phyloP scores from a whole-genome alignment of 2,113 vertebrate genomes.

The Lonchura striata region DNA sequence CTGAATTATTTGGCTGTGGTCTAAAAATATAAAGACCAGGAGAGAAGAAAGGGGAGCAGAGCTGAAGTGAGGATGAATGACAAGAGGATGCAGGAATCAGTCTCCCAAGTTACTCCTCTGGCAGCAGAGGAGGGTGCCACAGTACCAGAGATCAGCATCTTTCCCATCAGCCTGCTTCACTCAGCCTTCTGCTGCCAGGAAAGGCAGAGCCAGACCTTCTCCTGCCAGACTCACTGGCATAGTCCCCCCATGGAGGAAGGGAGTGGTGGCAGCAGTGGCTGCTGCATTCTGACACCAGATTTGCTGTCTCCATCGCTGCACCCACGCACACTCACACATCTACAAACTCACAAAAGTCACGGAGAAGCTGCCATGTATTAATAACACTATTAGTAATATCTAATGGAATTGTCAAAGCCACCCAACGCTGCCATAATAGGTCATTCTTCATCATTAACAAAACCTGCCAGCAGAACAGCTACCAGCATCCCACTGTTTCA shows the following conservation, averaged over 20 bases:
- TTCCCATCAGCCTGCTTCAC: neutral
- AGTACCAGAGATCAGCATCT: neutral
- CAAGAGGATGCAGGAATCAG: neutral
- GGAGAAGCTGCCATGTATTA: slow-evolving; percentile 42
- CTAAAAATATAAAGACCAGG: neutral
- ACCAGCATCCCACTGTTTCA: neutral
- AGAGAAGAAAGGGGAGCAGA: neutral
- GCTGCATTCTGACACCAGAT: neutral
- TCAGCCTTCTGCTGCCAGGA: neutral
- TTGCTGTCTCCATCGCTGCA: neutral
- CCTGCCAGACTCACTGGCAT: neutral
- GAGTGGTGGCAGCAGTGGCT: neutral
- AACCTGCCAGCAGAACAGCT: slow-evolving; percentile 22
- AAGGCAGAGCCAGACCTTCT: neutral
- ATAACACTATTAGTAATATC: slow-evolving; percentile 55
- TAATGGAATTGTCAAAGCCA: slow-evolving; percentile 69
- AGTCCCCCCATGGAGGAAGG: neutral
- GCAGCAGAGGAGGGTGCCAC: neutral
- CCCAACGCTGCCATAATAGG: neutral
- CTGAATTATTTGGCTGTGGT: neutral
- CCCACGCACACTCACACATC: neutral
- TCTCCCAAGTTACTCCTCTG: neutral
- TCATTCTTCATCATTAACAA: slow-evolving; percentile 65
- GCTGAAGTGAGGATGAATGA: neutral
- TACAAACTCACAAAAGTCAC: neutral